A percentile compares a stretch with the other conserved stretches of the same genome.
Conservation (phyloP, 2,888 invertebrate species). For the Eurytoma californica region DNA sequence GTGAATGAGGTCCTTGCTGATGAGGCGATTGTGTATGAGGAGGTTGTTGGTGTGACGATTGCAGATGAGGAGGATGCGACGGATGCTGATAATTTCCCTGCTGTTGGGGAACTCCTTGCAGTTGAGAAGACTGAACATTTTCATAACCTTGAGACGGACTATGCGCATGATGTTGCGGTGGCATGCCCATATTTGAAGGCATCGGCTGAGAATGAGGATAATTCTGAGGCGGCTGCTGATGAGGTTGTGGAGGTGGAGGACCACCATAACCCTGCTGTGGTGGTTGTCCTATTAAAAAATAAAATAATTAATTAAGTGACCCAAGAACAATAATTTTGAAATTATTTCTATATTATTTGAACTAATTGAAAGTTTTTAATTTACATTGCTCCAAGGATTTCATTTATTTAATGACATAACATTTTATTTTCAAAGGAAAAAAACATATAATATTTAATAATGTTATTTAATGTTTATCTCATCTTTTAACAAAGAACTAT, state of each 20-base stretch:
- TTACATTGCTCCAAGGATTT: neutral
- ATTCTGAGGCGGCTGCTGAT: slow-evolving; percentile 80
- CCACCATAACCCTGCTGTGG: slow-evolving; percentile 61
- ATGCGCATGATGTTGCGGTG: slow-evolving; percentile 68
- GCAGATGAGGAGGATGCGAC: slow-evolving; percentile 62
- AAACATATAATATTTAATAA: too few species aligned
- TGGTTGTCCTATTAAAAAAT: slow-evolving; percentile 48
- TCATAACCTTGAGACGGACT: slow-evolving; percentile 67
- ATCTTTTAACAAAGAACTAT: too few species aligned
- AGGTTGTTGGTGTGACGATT: slow-evolving; percentile 63
- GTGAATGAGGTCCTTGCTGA: slow-evolving; percentile 67
- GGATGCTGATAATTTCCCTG: slow-evolving; percentile 59
- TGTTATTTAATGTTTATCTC: too few species aligned
- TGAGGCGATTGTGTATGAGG: slow-evolving; percentile 61
- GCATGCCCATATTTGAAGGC: slow-evolving; percentile 74
- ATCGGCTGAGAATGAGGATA: slow-evolving; percentile 81
- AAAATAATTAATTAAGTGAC: neutral
- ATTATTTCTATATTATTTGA: neutral
- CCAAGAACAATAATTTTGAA: too few species aligned
- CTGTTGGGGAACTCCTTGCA: slow-evolving; percentile 55
- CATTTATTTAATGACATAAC: too few species aligned
- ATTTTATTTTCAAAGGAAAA: too few species aligned
- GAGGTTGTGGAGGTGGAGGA: slow-evolving; percentile 73
- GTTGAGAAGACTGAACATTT: slow-evolving; percentile 52
- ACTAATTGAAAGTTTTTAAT: slow-evolving; percentile 9